Percentiles rank a stretch among this genome's conserved stretches.
These are phyloP conservation scores for Drosophila demipolita DNA, from an alignment of 2,888 invertebrate genomes.

Conservation along the genomic window DNA sequence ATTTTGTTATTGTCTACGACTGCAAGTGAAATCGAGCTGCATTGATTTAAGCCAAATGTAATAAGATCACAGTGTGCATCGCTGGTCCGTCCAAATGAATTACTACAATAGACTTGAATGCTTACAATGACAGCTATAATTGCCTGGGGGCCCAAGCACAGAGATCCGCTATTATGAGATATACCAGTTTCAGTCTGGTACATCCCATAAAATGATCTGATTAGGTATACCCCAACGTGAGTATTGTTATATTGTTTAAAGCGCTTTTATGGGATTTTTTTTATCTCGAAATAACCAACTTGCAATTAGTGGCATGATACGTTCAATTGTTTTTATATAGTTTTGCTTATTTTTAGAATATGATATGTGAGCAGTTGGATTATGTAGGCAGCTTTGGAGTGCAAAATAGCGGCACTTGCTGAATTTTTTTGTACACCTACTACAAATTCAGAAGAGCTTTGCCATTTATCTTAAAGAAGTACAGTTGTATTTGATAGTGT, in stretches of 20 bases:
- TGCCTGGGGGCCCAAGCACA: background rate
- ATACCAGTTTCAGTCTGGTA: background rate
- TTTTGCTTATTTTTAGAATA: background rate
- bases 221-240: background rate
- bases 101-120: background rate
- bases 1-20: constrained; percentile 44
- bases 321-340: background rate
- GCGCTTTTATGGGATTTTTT: background rate
- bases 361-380: background rate
- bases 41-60: constrained; percentile 6
- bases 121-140: constrained; percentile 14
- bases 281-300: background rate
- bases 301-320: background rate
- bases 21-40: constrained; percentile 7
- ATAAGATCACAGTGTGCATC: constrained; percentile 1
- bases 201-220: background rate
- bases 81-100: constrained; percentile 6
- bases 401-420: background rate
- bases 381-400: background rate
- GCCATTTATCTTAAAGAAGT: background rate
- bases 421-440: background rate
- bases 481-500: background rate
- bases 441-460: background rate
- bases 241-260: background rate
- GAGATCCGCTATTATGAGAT: background rate